A percentile compares a stretch with the other conserved stretches of the same genome.
These are phyloP conservation scores for Cyanoliseus patagonus DNA, from an alignment of 2,113 vertebrate species.

Conservation along the genomic window DNA sequence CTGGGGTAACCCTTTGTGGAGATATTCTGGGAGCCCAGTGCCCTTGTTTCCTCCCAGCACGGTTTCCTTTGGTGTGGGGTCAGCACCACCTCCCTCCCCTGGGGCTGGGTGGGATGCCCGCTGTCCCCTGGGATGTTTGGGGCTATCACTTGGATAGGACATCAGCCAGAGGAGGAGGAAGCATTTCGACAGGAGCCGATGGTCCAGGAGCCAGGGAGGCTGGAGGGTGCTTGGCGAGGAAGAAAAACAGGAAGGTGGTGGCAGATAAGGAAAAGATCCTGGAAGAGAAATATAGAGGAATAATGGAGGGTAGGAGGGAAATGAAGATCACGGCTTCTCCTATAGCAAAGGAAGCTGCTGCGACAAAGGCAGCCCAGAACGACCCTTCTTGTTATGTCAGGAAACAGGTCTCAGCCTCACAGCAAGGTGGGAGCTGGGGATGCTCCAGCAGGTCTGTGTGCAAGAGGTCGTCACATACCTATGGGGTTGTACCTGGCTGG, in stretches of 20 bases:
- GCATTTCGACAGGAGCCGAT: not conserved
- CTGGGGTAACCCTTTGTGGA: not conserved
- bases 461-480: not conserved
- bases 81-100: not conserved
- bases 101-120: not conserved
- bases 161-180: slow-evolving; percentile 22
- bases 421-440: not conserved
- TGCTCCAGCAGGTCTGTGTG: not conserved
- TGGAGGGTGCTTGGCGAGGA: slow-evolving; percentile 2
- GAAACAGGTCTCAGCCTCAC: not conserved
- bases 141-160: slow-evolving; percentile 24
- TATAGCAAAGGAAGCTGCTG: slow-evolving; percentile 2
- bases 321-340: not conserved
- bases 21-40: slow-evolving; percentile 18
- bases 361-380: not conserved
- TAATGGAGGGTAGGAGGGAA: slow-evolving; percentile 15
- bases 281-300: slow-evolving; percentile 9
- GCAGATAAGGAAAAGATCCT: slow-evolving; percentile 63
- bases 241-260: slow-evolving; percentile 72
- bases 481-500: rapidly evolving
- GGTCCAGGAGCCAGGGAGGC: not conserved
- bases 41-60: not conserved
- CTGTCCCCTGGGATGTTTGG: not conserved
- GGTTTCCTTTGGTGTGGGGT: not conserved
- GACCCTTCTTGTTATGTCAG: not conserved